Conservation (phyloP, 2,797 vertebrate genomes). For the Eurystomus glaucurus region DNA sequence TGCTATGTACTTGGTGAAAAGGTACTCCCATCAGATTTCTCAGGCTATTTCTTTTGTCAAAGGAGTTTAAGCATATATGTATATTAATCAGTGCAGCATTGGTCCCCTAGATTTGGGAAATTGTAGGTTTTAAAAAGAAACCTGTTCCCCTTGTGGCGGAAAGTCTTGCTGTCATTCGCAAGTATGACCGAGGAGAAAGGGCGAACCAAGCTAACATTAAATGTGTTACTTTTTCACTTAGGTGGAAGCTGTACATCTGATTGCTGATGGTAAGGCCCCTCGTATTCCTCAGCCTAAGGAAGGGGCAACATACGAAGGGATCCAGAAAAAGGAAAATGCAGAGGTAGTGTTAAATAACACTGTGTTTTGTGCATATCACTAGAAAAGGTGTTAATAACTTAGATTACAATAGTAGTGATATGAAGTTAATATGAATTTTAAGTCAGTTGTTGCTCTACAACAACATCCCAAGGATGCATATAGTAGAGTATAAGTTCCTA, state of each 20-base stretch:
- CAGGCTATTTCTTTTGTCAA: neutral
- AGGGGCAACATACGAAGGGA: slow-evolving; percentile 95
- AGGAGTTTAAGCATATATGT: neutral
- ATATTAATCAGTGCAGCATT: neutral
- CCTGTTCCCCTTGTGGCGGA: neutral
- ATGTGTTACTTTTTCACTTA: slow-evolving; percentile 68
- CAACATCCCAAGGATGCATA: neutral
- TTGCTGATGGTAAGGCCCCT: slow-evolving; percentile 93
- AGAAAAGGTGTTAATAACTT: neutral
- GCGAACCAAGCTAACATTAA: neutral
- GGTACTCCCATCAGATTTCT: neutral
- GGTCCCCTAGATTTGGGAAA: neutral
- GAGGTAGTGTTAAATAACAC: slow-evolving; percentile 81
- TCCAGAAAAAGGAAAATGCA: slow-evolving; percentile 95
- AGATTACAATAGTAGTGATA: neutral
- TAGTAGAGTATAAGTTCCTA: neutral
- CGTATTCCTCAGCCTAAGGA: slow-evolving; percentile 90
- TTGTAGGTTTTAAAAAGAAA: neutral
- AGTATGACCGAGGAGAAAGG: neutral
- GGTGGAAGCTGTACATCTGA: slow-evolving; percentile 96
- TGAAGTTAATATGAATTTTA: neutral
- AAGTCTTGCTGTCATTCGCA: neutral
- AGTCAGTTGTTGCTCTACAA: neutral
- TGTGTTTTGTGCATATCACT: neutral
- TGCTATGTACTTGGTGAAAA: neutral